These are phyloP conservation scores for Pseudomyrmex flavicornis DNA, from an alignment of 1,140 invertebrate species.

Conservation along the genomic window DNA sequence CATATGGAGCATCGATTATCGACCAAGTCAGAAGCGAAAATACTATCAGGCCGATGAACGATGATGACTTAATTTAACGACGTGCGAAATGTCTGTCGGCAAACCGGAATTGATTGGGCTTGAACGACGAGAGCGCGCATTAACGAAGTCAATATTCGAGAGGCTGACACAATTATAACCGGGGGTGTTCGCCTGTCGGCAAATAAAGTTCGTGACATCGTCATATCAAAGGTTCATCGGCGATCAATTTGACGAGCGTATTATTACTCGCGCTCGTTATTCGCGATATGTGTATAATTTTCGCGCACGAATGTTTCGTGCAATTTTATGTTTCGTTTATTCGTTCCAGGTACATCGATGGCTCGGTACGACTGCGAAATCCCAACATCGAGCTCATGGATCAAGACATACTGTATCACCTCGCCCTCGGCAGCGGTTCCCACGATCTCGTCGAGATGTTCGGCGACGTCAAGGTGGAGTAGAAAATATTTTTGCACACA, in stretches of 20 bases:
- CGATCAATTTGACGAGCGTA: neutral
- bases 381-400: conserved; percentile 96
- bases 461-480: conserved; percentile 95
- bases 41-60: conserved; percentile 14
- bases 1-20: neutral
- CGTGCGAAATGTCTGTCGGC: conserved; percentile 19
- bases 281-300: too few relatives aligned
- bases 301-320: neutral
- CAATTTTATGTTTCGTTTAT: neutral
- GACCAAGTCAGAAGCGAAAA: neutral
- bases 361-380: conserved; percentile 92
- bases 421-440: conserved; percentile 95
- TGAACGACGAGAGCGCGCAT: conserved; percentile 4
- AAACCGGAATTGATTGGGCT: conserved; percentile 10
- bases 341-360: conserved; percentile 90
- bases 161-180: conserved; percentile 17
- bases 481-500: neutral
- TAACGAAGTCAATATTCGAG: conserved; percentile 44
- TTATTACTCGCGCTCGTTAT: neutral
- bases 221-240: conserved; percentile 14
- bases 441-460: conserved; percentile 98
- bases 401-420: conserved; percentile 97
- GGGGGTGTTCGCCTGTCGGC: neutral
- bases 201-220: conserved; percentile 5
- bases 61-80: conserved; percentile 21